Evolutionary conservation across 2,797 vertebrate genomes (phyloP).

Genomic region (Aviceda leuphotes): DNA sequence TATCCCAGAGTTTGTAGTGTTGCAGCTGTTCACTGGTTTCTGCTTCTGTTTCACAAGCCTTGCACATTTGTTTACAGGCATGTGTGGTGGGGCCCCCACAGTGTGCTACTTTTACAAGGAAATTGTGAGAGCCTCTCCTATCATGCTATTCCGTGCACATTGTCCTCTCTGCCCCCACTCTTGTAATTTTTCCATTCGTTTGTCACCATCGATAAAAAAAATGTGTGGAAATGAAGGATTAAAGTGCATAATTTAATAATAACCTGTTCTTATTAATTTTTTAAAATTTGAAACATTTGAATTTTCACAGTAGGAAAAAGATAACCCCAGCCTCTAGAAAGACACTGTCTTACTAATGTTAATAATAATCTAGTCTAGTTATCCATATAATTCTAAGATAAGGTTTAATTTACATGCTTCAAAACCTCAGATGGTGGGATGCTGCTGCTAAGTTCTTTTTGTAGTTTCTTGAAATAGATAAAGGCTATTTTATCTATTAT

Average conservation of each 20-base stretch:
- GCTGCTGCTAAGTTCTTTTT: neutral
- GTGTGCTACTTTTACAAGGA: neutral
- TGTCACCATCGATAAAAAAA: neutral
- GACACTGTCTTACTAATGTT: neutral
- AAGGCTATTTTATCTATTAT: too few relatives aligned
- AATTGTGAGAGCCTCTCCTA: neutral
- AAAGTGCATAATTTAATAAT: neutral
- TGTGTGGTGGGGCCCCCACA: neutral
- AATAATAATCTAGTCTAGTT: neutral
- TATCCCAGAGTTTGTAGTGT: neutral
- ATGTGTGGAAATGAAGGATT: neutral
- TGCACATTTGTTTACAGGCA: neutral
- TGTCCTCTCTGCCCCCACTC: neutral
- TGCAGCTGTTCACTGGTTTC: neutral
- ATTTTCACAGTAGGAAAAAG: neutral
- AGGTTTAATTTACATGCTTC: neutral
- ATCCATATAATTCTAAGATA: neutral
- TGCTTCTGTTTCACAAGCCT: neutral
- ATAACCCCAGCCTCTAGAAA: neutral
- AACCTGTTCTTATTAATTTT: neutral
- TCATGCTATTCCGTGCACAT: neutral
- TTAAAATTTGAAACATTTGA: neutral
- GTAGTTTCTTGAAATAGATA: neutral
- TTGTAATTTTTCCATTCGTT: neutral
- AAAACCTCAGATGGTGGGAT: neutral